Percentiles rank a stretch among this genome's conserved stretches.
These are phyloP conservation scores for Cynodonichthys magdalenae DNA, from an alignment of 2,797 vertebrate genomes.

Conservation along the genomic window DNA sequence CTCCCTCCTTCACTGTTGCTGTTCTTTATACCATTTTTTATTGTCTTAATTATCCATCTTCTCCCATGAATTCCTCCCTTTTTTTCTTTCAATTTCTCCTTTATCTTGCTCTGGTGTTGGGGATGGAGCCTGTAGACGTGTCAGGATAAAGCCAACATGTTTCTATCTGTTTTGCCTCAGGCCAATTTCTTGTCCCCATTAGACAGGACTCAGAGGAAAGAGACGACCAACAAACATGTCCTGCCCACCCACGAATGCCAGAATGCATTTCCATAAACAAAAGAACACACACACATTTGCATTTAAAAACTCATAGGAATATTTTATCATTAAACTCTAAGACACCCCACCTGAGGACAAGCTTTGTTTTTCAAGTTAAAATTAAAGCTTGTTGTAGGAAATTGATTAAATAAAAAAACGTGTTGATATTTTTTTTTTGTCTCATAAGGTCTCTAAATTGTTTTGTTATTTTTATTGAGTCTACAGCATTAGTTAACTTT, in stretches of 20 bases:
- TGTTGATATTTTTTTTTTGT: conserved; percentile 40
- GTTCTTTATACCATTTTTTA: conserved; percentile 30
- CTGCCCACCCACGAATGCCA: conserved; percentile 54
- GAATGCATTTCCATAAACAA: conserved; percentile 35
- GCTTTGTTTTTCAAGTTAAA: conserved; percentile 15
- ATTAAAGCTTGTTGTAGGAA: conserved; percentile 26
- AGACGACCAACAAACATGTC: conserved; percentile 60
- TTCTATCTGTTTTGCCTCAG: conserved; percentile 54
- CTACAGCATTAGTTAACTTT: conserved; percentile 33
- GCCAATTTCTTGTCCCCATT: conserved; percentile 66
- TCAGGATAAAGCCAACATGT: conserved; percentile 52
- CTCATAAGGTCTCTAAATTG: conserved; percentile 8
- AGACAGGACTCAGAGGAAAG: conserved; percentile 60
- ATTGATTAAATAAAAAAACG: conserved; percentile 8
- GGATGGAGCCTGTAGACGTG: conserved; percentile 43
- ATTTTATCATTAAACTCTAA: conserved; percentile 35
- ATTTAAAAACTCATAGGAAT: conserved; percentile 17
- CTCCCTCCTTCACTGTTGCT: conserved; percentile 10
- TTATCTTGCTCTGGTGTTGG: conserved; percentile 37
- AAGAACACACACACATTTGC: neutral
- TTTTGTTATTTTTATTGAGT: conserved; percentile 40
- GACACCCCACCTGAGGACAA: conserved; percentile 34
- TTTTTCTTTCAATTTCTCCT: conserved; percentile 15
- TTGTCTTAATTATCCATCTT: conserved; percentile 52
- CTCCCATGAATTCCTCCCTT: conserved; percentile 20